Base-by-base conservation (phyloP, 2,888 invertebrate genomes). In the Horisme vitalbata region DNA sequence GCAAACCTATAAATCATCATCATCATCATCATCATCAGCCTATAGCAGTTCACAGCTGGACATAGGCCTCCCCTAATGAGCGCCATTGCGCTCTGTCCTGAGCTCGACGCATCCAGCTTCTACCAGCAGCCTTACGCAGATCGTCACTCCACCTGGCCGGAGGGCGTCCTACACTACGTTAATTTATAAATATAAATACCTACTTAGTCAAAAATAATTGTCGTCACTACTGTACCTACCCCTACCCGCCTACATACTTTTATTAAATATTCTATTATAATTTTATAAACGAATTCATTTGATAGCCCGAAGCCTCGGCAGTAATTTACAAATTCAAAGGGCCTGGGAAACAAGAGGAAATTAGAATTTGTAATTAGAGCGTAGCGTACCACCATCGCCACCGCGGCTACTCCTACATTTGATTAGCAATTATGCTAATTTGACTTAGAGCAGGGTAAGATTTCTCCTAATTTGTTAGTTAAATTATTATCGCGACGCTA, bases 391-490 rank as follows among this genome's bases (percentile, higher is more conserved):
- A 74, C 72, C 73, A 75, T 71, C 33, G 69, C 74, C 71, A 70
- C 72, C 71, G 77, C 78, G 74, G 77, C 81, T 81, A 81, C 80
- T 79, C 83, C 84, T 82, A 82, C 86, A 81, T 88, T 88, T 89
- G 88, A 88, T 89, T 88, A 89, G 81, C 86, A 86, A 89, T 89
- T 89, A 89, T 88, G 88, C 75, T 85, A 89, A 89, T 89, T 84
- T 79, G 81, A 81, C 85, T 88, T 79, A 82, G 83, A 85, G 82
- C 82, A 80, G 84, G 83, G 83, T 85, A 83, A 88, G 84, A 89
- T 86, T 87, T 80, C 82, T 79, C 66, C 79, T 81, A 84, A 86
- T 89, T 89, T 86, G 83, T 85, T 82, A 84, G 83, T 85, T 83
- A 83, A 86, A 86, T 86, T 83, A 83, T 79, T 75, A 82, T 79